These are phyloP conservation scores for Caenorhabditis macrosperma DNA, from an alignment of 2,888 invertebrate species.

Conservation along the genomic window DNA sequence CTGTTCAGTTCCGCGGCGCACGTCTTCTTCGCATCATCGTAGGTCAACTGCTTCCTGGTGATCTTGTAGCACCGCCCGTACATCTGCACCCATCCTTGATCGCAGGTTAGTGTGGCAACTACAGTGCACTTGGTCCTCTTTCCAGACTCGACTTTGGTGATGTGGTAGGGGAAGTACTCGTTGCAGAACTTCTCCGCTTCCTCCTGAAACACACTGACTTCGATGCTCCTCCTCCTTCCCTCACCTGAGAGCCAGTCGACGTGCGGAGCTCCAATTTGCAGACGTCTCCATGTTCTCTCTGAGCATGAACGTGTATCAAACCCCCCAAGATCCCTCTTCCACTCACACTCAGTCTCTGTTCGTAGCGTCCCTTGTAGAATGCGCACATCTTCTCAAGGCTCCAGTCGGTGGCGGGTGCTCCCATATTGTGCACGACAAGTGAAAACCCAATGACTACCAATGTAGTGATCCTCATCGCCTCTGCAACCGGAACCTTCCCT, in stretches of 20 bases:
- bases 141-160: neutral
- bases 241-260: neutral
- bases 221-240: no score
- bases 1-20: neutral
- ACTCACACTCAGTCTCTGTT: no score
- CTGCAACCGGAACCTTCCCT: no score
- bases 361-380: no score
- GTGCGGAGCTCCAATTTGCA: neutral
- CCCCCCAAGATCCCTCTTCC: no score
- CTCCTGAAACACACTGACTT: no score
- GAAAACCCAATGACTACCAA: no score
- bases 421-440: no score
- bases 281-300: neutral
- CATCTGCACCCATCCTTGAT: conserved; percentile 12
- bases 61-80: conserved; percentile 25
- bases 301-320: no score
- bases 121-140: neutral
- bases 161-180: conserved; percentile 4
- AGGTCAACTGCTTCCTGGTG: neutral
- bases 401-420: no score
- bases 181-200: neutral
- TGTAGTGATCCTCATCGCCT: no score
- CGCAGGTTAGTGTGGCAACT: conserved; percentile 2
- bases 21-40: neutral
- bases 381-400: no score